Percentiles rank a stretch among this genome's conserved stretches.
Conservation (phyloP, 2,113 vertebrate genomes). For the Ahaetulla prasina region DNA sequence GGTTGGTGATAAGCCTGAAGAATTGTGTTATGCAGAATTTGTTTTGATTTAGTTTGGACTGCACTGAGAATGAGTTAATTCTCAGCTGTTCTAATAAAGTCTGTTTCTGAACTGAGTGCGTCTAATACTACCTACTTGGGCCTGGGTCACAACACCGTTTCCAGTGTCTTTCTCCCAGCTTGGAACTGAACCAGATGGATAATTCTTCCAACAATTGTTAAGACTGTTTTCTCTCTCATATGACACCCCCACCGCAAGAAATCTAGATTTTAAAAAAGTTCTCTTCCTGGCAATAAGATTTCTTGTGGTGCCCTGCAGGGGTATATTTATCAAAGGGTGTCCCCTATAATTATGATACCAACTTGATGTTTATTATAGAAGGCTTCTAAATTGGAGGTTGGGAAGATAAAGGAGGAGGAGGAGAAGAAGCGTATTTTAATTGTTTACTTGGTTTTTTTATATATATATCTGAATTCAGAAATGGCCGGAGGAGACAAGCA, state of each 20-base stretch:
- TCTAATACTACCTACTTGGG: no score
- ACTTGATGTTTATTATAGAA: constrained; percentile 41
- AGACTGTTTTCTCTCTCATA: neutral
- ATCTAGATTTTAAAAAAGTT: neutral
- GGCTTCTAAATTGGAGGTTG: constrained; percentile 14
- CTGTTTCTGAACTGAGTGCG: no score
- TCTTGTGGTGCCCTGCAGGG: constrained; percentile 8
- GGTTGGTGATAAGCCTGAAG: no score
- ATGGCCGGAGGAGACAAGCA: constrained; percentile 12
- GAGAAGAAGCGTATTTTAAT: neutral
- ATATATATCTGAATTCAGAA: constrained; percentile 25
- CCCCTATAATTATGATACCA: constrained; percentile 29
- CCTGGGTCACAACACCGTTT: no score
- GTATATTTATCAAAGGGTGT: constrained; percentile 18
- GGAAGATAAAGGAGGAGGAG: constrained; percentile 16
- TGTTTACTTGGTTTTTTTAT: constrained; percentile 29
- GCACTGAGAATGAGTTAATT: no score
- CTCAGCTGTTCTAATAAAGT: no score
- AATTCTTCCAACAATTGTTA: no score
- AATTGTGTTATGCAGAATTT: no score
- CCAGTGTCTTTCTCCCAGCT: no score
- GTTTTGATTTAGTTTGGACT: no score
- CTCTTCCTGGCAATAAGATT: neutral
- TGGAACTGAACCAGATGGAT: no score
- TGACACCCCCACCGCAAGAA: neutral